phyloP scores from a whole-genome alignment of 1,140 invertebrate species.

The Drosophila seguyi region DNA sequence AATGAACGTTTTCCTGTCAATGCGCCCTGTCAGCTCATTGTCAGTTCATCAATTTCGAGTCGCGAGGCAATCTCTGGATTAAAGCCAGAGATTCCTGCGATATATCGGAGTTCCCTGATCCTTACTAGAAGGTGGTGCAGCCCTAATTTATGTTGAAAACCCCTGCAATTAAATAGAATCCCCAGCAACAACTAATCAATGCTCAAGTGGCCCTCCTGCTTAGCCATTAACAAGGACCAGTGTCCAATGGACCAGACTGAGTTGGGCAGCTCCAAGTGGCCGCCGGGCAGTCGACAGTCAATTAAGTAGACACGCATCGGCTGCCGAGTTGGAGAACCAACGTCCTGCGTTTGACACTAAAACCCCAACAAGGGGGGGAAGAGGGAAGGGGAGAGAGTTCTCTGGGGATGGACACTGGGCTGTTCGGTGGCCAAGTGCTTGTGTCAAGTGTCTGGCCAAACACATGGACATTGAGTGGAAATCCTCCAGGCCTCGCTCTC shows the following conservation, averaged over 20 bases:
- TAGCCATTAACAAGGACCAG: conserved; percentile 63
- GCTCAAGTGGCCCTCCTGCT: conserved; percentile 59
- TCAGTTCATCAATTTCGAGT: conserved; percentile 61
- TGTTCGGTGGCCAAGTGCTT: conserved; percentile 64
- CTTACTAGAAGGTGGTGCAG: not conserved
- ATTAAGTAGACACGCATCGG: conserved; percentile 77
- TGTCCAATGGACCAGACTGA: conserved; percentile 40
- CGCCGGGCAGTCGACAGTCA: conserved; percentile 75
- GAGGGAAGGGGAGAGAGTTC: no score
- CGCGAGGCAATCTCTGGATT: conserved; percentile 12
- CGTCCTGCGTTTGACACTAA: conserved; percentile 74
- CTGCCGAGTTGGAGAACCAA: conserved; percentile 10
- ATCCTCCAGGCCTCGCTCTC: conserved; percentile 39
- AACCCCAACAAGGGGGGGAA: conserved; percentile 14
- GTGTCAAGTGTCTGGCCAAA: conserved; percentile 81
- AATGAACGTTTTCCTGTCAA: conserved; percentile 69
- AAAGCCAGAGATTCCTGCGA: not conserved
- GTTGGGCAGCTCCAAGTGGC: conserved; percentile 68
- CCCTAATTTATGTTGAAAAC: conserved; percentile 27
- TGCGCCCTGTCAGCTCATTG: conserved; percentile 27
- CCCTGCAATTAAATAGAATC: conserved; percentile 15
- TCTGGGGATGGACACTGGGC: conserved; percentile 3
- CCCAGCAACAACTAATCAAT: conserved; percentile 67
- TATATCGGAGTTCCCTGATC: not conserved
- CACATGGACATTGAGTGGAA: conserved; percentile 77